These are phyloP conservation scores for Paramisgurnus dabryanus DNA, from an alignment of 2,113 vertebrate species.

Conservation along the genomic window DNA sequence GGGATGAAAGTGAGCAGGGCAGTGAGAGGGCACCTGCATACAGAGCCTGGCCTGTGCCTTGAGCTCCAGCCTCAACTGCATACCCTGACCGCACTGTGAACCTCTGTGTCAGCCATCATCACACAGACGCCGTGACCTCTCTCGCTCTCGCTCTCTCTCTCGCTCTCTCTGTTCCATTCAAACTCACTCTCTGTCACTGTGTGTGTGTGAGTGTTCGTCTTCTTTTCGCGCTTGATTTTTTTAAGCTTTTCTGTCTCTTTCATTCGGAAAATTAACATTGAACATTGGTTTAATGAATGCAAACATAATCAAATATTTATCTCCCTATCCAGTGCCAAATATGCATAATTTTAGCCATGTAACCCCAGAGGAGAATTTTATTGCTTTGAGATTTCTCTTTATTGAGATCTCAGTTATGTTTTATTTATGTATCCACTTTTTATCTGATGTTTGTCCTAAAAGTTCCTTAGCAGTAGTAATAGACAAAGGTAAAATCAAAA, in stretches of 20 bases:
- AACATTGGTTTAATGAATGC: neutral
- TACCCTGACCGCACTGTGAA: conserved; percentile 83
- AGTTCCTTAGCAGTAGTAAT: too few relatives aligned
- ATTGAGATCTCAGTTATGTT: too few relatives aligned
- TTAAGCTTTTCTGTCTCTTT: neutral
- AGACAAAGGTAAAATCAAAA: too few relatives aligned
- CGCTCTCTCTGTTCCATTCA: conserved; percentile 40
- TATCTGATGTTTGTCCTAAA: too few relatives aligned
- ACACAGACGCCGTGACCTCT: conserved; percentile 71
- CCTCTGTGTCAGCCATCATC: conserved; percentile 75
- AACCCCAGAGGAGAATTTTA: neutral
- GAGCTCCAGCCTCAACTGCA: conserved; percentile 81
- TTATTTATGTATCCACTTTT: too few relatives aligned
- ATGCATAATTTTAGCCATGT: neutral
- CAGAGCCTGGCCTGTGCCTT: conserved; percentile 86
- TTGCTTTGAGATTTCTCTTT: too few relatives aligned
- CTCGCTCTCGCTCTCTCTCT: conserved; percentile 47
- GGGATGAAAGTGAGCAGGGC: conserved; percentile 87
- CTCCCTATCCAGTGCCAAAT: neutral
- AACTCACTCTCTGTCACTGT: conserved; percentile 32
- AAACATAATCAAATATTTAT: neutral
- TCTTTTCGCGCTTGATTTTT: neutral
- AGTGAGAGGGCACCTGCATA: conserved; percentile 84
- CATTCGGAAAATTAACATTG: neutral
- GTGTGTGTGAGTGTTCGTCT: conserved; percentile 1